Base-by-base conservation (phyloP, 2,888 invertebrate species). In the Ypsolopha scabrella region DNA sequence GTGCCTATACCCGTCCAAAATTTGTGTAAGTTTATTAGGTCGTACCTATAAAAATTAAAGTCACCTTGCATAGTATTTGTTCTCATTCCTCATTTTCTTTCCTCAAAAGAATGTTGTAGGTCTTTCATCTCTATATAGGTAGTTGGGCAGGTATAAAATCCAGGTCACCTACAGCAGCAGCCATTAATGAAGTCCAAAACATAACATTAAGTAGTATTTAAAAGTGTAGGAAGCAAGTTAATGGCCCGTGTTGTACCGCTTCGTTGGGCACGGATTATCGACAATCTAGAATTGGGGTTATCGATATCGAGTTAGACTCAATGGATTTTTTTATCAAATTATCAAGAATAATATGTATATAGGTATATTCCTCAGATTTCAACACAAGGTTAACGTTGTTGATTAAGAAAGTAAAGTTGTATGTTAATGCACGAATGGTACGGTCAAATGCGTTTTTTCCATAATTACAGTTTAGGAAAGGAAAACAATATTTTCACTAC, bases 131-230 rank as follows among this genome's bases (percentile, higher is more conserved):
- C 6, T 9, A 6, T 39, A 39, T n/a, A 3, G n/a, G n/a, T n/a
- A 39, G n/a, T 39, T 39, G 6, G 9, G 39, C 39, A 11, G 9
- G 10, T 39, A 39, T 39, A n/a, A 13, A 10, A 8, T 48, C 9
- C 37, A 38, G 14, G 33, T 6, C 4, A 6, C 13, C n/a, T 14
- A 37, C 14, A 48, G 37, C 38, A 38, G 37, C 35, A 39, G 10
- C 48, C 46, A 35, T 46, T 66, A 66, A 67, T 65, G 63, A 59
- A 60, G 60, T 55, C 57, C 58, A 63, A 60, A 65, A 66, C 67
- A 66, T 58, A 61, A 60, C 52, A 63, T 67, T 62, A 64, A 60
- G 47, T 57, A 56, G 57, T 58, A 49, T 41, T 49, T 61, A 58
- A 61, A 61, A 62, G 61, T 63, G 62, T 56, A 58, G 54, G 60